Evolutionary conservation across 2,113 vertebrate species (phyloP).

Genomic region (Helogale parvula): DNA sequence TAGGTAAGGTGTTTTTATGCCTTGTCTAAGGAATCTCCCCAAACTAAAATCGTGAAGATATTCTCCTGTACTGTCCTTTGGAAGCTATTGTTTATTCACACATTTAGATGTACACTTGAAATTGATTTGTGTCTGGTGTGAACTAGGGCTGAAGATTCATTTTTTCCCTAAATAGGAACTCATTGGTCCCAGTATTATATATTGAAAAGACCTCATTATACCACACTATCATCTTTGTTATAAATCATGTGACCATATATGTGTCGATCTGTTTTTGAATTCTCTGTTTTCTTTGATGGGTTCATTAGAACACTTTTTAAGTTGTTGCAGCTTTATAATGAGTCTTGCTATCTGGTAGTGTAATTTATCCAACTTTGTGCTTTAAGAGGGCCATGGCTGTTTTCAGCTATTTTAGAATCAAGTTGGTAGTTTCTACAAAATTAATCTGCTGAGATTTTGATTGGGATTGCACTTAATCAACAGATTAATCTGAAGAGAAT

Average conservation of each 20-base stretch:
- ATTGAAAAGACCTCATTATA: not conserved
- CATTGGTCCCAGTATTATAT: not conserved
- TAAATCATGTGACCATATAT: not conserved
- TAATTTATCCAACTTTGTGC: not conserved
- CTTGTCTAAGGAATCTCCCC: not conserved
- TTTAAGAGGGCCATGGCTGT: not conserved
- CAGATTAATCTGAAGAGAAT: not conserved
- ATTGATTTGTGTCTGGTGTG: not conserved
- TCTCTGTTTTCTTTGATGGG: not conserved
- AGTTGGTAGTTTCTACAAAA: conserved; percentile 26
- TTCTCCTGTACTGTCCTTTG: not conserved
- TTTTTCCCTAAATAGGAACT: not conserved
- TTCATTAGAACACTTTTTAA: not conserved
- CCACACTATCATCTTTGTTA: not conserved
- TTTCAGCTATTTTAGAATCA: conserved; percentile 18
- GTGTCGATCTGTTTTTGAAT: conserved; percentile 7
- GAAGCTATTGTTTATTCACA: not conserved
- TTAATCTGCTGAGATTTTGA: not conserved
- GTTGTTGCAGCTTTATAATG: not conserved
- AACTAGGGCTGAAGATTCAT: not conserved
- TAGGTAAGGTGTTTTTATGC: not conserved
- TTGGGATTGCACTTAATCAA: not conserved
- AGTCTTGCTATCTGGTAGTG: not conserved
- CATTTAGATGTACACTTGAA: not conserved
- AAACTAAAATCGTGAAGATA: not conserved